These are phyloP conservation scores for Pseudochirops corinnae DNA, from an alignment of 2,797 vertebrate species.

Conservation along the genomic window DNA sequence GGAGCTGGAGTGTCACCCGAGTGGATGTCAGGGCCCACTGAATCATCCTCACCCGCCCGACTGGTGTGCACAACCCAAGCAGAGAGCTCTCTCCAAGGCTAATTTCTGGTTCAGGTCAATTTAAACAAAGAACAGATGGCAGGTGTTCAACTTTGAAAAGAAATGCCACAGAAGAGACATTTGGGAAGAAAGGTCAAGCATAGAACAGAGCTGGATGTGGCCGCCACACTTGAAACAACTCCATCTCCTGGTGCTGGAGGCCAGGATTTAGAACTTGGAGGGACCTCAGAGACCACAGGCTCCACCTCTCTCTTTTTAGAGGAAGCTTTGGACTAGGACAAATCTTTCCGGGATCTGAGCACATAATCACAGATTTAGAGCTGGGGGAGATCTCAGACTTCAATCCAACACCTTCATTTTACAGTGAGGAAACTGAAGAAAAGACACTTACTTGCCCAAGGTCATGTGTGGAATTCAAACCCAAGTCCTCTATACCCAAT, in stretches of 20 bases:
- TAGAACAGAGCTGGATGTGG: not conserved
- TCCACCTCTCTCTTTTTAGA: no score
- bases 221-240: no score
- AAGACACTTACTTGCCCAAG: accelerated
- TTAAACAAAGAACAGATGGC: not conserved
- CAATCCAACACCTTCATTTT: not conserved
- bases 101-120: slow-evolving; percentile 45
- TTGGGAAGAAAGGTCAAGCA: not conserved
- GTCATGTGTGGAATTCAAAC: not conserved
- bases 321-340: not conserved
- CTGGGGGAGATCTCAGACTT: not conserved
- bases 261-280: not conserved
- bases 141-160: not conserved
- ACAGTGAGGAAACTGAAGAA: not conserved
- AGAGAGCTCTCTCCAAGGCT: not conserved
- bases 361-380: not conserved
- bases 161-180: no score
- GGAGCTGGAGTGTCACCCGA: slow-evolving; percentile 64
- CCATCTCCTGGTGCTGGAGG: not conserved
- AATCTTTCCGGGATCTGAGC: not conserved
- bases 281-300: not conserved
- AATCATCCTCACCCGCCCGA: not conserved
- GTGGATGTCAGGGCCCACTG: not conserved
- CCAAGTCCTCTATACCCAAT: not conserved
- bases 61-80: slow-evolving; percentile 16